Percentiles rank a stretch among this genome's conserved stretches.
phyloP scores from a whole-genome alignment of 2,797 vertebrate species.

The Epinephelus coioides region DNA sequence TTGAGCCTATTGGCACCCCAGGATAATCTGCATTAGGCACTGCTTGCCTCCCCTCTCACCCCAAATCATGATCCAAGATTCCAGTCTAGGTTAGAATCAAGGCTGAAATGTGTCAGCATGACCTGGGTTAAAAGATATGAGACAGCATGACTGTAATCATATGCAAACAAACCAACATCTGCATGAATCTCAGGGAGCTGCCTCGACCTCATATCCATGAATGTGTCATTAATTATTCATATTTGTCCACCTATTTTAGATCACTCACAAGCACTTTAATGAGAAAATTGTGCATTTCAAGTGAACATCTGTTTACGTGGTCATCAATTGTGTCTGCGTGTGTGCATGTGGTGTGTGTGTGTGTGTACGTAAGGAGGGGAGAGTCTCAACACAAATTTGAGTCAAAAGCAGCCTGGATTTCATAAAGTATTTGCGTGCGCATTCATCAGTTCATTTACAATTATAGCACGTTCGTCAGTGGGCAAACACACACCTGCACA shows the following conservation, averaged over 20 bases:
- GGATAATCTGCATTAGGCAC: slow-evolving; percentile 36
- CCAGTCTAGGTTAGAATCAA: slow-evolving; percentile 18
- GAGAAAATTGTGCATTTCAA: slow-evolving; percentile 51
- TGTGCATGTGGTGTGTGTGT: neutral
- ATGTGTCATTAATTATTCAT: slow-evolving; percentile 69
- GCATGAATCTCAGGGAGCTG: slow-evolving; percentile 39
- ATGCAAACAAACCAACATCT: slow-evolving; percentile 48
- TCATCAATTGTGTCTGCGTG: neutral
- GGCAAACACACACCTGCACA: slow-evolving; percentile 37
- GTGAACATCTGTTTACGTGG: slow-evolving; percentile 49
- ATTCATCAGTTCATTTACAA: slow-evolving; percentile 65
- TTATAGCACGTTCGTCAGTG: slow-evolving; percentile 32
- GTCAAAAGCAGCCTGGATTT: slow-evolving; percentile 44
- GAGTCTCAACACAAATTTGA: slow-evolving; percentile 41
- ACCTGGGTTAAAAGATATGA: neutral
- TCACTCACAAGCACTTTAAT: slow-evolving; percentile 42
- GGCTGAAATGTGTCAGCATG: slow-evolving; percentile 8
- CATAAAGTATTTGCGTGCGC: slow-evolving; percentile 30
- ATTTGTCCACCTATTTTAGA: slow-evolving; percentile 41
- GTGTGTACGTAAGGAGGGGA: neutral
- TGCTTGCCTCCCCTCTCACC: neutral
- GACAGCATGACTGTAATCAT: neutral
- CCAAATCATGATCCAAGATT: slow-evolving; percentile 10
- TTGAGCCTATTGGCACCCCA: slow-evolving; percentile 11
- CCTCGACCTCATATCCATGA: slow-evolving; percentile 43